Percentiles rank a stretch among this genome's conserved stretches.
phyloP scores from a whole-genome alignment of 2,888 invertebrate genomes.

The Pelosia muscerda region DNA sequence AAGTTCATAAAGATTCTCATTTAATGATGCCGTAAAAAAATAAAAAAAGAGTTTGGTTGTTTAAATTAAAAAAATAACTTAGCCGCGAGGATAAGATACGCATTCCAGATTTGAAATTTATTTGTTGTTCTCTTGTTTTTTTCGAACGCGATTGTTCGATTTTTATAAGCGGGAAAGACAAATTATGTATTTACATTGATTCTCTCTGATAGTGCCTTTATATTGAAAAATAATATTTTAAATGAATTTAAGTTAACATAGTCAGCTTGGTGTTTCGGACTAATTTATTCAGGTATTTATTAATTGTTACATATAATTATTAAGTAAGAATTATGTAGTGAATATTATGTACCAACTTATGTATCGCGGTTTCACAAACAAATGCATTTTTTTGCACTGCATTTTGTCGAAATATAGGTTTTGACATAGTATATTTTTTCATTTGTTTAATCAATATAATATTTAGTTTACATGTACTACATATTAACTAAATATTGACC shows the following conservation, averaged over 20 bases:
- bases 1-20: slow-evolving; percentile 55
- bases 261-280: not conserved
- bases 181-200: not conserved
- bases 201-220: not conserved
- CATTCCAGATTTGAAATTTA: slow-evolving; percentile 4
- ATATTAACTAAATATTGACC: too few species aligned
- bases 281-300: not conserved
- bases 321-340: not conserved
- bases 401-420: too few species aligned
- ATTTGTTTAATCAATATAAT: too few species aligned
- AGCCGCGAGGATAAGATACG: not conserved
- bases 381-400: too few species aligned
- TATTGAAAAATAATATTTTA: not conserved
- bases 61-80: not conserved
- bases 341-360: not conserved
- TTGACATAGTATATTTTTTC: too few species aligned
- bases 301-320: slow-evolving; percentile 1
- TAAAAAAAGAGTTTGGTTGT: not conserved
- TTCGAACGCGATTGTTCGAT: not conserved
- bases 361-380: not conserved
- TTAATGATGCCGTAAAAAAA: not conserved
- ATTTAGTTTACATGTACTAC: too few species aligned
- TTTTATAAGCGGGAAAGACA: not conserved
- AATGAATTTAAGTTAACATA: not conserved
- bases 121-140: not conserved